Percentiles rank a stretch among this genome's conserved stretches.
Evolutionary conservation across 2,113 vertebrate genomes (phyloP).

Genomic region (Globicephala melas): DNA sequence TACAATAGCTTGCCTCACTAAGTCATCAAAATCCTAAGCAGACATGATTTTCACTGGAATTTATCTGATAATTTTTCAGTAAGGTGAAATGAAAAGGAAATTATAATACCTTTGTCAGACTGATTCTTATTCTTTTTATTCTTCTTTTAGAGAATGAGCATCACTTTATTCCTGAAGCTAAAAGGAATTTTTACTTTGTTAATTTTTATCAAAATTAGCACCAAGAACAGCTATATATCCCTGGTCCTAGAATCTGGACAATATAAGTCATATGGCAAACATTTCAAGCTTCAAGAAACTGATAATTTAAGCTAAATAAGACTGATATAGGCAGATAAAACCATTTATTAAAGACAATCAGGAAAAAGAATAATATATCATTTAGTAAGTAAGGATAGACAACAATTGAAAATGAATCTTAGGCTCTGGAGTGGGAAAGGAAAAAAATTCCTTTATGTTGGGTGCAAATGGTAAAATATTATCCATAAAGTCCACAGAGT

Average conservation of each 20-base stretch:
- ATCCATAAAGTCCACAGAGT: background rate
- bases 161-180: background rate
- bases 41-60: background rate
- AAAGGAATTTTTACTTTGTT: background rate
- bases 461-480: background rate
- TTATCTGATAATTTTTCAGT: conserved; percentile 31
- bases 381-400: background rate
- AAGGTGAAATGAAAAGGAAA: conserved; percentile 38
- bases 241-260: background rate
- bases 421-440: background rate
- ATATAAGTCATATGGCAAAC: background rate
- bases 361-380: background rate
- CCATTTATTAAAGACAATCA: background rate
- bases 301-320: background rate
- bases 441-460: background rate
- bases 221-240: background rate
- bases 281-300: background rate
- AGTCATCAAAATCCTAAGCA: background rate
- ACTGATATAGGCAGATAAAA: background rate
- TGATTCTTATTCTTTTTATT: background rate
- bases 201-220: conserved; percentile 19
- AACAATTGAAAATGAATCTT: background rate
- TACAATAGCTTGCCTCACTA: background rate
- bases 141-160: background rate
- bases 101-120: background rate